phyloP scores from a whole-genome alignment of 2,888 invertebrate genomes.

The Drosophila pegasa region DNA sequence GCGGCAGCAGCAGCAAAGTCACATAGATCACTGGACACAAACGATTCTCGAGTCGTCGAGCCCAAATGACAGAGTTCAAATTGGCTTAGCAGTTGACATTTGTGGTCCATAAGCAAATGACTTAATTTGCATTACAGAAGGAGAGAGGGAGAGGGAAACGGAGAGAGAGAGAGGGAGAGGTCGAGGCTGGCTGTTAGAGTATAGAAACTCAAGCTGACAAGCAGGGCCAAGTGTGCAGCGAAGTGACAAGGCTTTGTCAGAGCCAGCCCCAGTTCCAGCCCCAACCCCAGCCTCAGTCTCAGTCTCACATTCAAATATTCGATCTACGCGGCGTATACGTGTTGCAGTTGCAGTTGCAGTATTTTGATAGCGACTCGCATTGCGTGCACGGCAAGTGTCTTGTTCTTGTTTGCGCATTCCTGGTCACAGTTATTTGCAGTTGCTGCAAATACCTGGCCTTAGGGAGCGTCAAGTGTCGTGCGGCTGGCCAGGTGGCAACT shows the following conservation, averaged over 20 bases:
- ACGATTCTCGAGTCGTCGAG: constrained; percentile 11
- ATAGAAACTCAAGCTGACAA: constrained; percentile 10
- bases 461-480: constrained; percentile 68
- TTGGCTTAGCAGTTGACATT: constrained; percentile 26
- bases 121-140: constrained; percentile 34
- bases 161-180: not conserved
- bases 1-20: constrained; percentile 3
- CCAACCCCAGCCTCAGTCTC: not conserved
- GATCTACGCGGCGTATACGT: constrained; percentile 58
- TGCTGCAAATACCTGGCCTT: constrained; percentile 63
- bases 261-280: no score
- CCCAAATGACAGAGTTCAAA: constrained; percentile 58
- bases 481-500: constrained; percentile 30
- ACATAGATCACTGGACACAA: constrained; percentile 15
- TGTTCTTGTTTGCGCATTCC: constrained; percentile 73
- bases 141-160: not conserved
- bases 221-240: constrained; percentile 54
- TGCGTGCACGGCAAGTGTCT: constrained; percentile 65
- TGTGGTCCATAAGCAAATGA: constrained; percentile 41
- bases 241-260: constrained; percentile 64
- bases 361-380: constrained; percentile 49
- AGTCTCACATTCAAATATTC: constrained; percentile 37
- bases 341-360: constrained; percentile 43
- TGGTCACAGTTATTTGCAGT: constrained; percentile 55
- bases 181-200: not conserved